These are phyloP conservation scores for Aphidius ervi DNA, from an alignment of 1,140 invertebrate genomes.

Conservation along the genomic window DNA sequence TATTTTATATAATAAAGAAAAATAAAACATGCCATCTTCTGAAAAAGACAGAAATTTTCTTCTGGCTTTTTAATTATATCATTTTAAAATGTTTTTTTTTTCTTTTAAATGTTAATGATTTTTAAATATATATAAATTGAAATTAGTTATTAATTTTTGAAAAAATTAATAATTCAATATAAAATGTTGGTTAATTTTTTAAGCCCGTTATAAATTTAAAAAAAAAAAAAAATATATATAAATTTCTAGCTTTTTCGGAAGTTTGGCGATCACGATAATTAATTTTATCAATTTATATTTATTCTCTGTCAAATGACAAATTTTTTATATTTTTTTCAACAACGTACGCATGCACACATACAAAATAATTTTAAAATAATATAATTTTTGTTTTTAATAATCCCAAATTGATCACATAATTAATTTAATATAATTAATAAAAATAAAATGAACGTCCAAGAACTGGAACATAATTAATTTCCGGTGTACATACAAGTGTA, in stretches of 20 bases:
- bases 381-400: background rate
- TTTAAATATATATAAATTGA: conserved; percentile 31
- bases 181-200: too few species aligned
- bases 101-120: background rate
- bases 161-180: too few species aligned
- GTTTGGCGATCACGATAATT: conserved; percentile 37
- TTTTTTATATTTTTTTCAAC: conserved; percentile 2
- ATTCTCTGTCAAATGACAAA: background rate
- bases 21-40: conserved; percentile 45
- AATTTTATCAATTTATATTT: conserved; percentile 14
- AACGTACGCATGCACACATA: conserved; percentile 19
- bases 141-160: conserved; percentile 20
- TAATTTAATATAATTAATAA: too few species aligned
- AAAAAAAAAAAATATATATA: background rate
- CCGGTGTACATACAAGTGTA: background rate
- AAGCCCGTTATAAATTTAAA: too few species aligned
- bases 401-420: conserved; percentile 11
- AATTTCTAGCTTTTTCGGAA: conserved; percentile 51
- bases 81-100: background rate
- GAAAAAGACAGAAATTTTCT: conserved; percentile 50
- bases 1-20: conserved; percentile 23
- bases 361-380: conserved; percentile 15
- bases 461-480: too few species aligned
- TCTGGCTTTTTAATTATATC: background rate
- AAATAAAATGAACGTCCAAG: too few species aligned